Evolutionary conservation across 2,888 invertebrate genomes (phyloP), one percentile per base, ranked within the genome.

Genomic region (Agrochola litura): DNA sequence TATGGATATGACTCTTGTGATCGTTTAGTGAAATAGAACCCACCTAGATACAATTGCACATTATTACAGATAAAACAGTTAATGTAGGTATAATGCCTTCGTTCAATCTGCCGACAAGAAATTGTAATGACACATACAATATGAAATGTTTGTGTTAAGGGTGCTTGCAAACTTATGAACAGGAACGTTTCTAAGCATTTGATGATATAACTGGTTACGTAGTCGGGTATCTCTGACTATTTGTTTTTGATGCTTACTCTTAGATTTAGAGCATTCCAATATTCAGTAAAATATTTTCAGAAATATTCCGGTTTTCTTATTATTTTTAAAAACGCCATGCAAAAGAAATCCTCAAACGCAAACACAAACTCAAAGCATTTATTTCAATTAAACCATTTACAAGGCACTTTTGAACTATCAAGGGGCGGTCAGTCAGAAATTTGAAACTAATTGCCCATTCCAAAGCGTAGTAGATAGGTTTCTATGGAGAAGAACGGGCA

Each of bases 41-140:
- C 56, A 70, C 67, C 56, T 58, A 83, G 73, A 60, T 81, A 67
- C 80, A 80, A 79, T 64, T 54, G 58, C 52, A 43, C 14, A 46
- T 76, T 65, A 78, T 79, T 82, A 71, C 22, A 71, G 70, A 84
- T 84, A 82, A 86, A 86, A 86, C 76, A 84, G 74, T 82, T 84
- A 91, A 94, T 93, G 91, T 85, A 83, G 91, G 85, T 87, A 85
- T 93, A 92, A 93, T 93, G 91, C 83, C 79, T 81, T 81, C 82
- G 83, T 86, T 76, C 85, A 81, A 86, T 86, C 80, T 63, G 77
- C 76, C 81, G 89, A 89, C 90, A 92, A 92, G 92, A 93, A 93
- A 90, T 89, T 88, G 87, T 89, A 88, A 88, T 72, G 82, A 84
- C 63, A 74, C 30, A 68, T 63, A 64, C 69, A 73, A 85, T 77